Evolutionary conservation across 2,113 vertebrate species (phyloP).

Genomic region (Saguinus imperator): DNA sequence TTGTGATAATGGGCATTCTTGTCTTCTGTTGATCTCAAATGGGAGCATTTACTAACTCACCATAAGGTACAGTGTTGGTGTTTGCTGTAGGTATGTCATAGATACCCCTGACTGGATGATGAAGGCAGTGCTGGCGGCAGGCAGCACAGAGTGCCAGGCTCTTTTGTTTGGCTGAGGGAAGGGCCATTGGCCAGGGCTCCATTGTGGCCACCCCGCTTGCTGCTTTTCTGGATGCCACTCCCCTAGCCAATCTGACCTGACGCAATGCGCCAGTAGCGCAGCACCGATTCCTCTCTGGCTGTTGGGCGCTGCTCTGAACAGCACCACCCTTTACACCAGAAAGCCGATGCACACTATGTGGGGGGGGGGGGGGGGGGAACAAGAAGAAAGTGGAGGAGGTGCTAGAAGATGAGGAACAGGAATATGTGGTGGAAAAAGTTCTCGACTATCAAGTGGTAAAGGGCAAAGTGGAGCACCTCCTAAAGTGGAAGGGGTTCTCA

Average conservation of each 20-base stretch:
- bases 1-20: neutral
- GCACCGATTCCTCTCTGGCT: slow-evolving; percentile 55
- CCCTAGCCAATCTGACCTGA: neutral
- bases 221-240: slow-evolving; percentile 22
- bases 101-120: neutral
- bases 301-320: slow-evolving; percentile 75
- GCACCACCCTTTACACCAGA: too few species aligned
- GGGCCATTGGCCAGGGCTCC: slow-evolving; percentile 57
- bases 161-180: slow-evolving; percentile 83
- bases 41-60: neutral
- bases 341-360: too few species aligned
- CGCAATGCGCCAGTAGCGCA: slow-evolving; percentile 40
- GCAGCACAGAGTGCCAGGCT: slow-evolving; percentile 77
- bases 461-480: too few species aligned
- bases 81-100: neutral
- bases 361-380: too few species aligned
- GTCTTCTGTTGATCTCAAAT: neutral
- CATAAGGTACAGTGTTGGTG: neutral
- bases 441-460: too few species aligned
- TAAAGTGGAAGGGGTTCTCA: too few species aligned
- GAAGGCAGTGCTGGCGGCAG: slow-evolving; percentile 65
- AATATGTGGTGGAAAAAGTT: too few species aligned
- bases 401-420: too few species aligned
- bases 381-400: too few species aligned
- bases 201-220: neutral